Evolutionary conservation across 2,888 invertebrate species (phyloP), one percentile per base, ranked within the genome.

Genomic region (Crossocerus cetratus): DNA sequence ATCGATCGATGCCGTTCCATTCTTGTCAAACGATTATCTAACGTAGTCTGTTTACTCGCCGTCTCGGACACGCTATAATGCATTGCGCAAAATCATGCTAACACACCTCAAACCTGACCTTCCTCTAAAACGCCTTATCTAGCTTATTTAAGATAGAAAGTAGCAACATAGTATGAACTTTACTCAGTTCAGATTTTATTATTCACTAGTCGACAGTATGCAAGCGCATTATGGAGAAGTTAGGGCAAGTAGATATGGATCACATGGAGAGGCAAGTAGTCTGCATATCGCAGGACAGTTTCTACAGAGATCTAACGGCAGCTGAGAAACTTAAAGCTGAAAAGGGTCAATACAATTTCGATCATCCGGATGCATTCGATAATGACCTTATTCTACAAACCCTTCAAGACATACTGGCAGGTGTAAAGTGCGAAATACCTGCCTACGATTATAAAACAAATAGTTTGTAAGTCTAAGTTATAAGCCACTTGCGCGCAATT

Each of bases 351-450:
- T 99, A 96, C 89, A 99, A 99, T 92, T 99, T 99, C 91, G 99
- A 99, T 90, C 99, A 99, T 91, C 99, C 99, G 0, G 98, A 97
- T 90, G 98, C 99, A 0, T 98, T 99, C 90, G 97, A 99, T 90
- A 96, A 97, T 87, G 95, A 95, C 66, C 92, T 97, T 23, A 95
- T 99, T 89, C 92, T 94, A 61, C 93, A 94, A 59, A 96, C 96
- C 0, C 91, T 99, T 56, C 93, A 93, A 81, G 95, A 96, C 84
- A 96, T 99, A 78, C 92, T 97, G 18, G 94, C 94, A 70, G 98
- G 98, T 1, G 94, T 95, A 83, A 95, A 95, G 85, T 98, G 98
- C 44, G 94, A 96, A 86, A 95, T 99, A 74, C 98, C 98, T 0
- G 94, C 95, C 64, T 99, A 99, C 91, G 98, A 99, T 90, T 99